These are phyloP conservation scores for Halcyon chelicuti DNA, from an alignment of 2,797 vertebrate genomes.

Conservation along the genomic window DNA sequence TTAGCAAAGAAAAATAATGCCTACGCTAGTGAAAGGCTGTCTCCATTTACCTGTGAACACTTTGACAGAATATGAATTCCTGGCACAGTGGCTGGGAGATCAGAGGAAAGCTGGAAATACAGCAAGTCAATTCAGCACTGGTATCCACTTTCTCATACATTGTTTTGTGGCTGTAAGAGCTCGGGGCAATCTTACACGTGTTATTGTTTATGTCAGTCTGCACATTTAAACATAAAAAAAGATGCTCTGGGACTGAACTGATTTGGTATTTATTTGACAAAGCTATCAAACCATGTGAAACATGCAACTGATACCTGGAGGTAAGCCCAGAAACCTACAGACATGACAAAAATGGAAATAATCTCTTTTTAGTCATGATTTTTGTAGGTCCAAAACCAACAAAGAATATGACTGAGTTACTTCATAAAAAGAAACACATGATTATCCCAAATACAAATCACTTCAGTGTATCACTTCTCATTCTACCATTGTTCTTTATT, in stretches of 20 bases:
- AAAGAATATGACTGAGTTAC: neutral
- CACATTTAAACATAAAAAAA: neutral
- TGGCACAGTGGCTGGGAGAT: neutral
- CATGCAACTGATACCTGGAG: neutral
- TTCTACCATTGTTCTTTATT: neutral
- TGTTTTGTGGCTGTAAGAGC: neutral
- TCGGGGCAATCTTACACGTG: neutral
- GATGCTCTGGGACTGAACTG: neutral
- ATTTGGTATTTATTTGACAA: constrained; percentile 30
- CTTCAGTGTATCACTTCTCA: neutral
- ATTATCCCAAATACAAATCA: neutral
- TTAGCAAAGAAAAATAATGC: neutral
- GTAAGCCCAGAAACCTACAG: neutral
- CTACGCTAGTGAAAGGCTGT: neutral
- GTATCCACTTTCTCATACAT: neutral
- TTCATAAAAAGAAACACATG: neutral
- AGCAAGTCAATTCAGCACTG: neutral
- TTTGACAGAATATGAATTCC: neutral
- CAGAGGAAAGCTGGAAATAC: neutral
- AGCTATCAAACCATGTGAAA: constrained; percentile 9
- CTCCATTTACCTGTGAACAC: neutral
- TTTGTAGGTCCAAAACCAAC: neutral
- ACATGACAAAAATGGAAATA: constrained; percentile 2
- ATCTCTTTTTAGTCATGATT: neutral
- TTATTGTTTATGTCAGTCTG: neutral